Percentiles rank a stretch among this genome's conserved stretches.
phyloP scores from a whole-genome alignment of 2,888 invertebrate species.

The Dysmachus trigonus region DNA sequence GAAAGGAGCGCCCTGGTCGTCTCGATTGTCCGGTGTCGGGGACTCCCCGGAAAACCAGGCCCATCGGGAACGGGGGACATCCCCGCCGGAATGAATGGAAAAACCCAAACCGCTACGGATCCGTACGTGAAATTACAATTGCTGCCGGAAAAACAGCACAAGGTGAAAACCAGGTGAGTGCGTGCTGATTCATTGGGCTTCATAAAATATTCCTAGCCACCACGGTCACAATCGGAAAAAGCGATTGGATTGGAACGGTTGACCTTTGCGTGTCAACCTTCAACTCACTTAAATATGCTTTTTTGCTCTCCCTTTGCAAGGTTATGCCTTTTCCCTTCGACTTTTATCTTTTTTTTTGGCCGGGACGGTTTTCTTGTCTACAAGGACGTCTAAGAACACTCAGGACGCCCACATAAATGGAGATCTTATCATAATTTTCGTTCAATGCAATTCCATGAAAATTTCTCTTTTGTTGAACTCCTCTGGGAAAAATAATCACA shows the following conservation, averaged over 20 bases:
- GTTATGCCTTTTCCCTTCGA: background rate
- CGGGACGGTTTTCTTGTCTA: background rate
- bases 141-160: constrained; percentile 96
- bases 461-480: background rate
- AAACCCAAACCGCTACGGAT: constrained; percentile 70
- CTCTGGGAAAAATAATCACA: background rate
- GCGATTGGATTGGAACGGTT: background rate
- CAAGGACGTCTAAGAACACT: background rate
- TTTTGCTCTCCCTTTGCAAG: background rate
- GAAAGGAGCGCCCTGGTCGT: constrained; percentile 92
- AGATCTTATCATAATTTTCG: background rate
- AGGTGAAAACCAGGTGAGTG: constrained; percentile 84
- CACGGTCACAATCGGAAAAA: background rate
- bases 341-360: background rate
- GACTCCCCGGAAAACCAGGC: constrained; percentile 73
- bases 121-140: constrained; percentile 98
- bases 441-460: background rate
- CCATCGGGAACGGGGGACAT: constrained; percentile 69
- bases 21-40: constrained; percentile 89
- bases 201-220: background rate
- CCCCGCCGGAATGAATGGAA: constrained; percentile 63
- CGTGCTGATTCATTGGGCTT: background rate
- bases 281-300: background rate
- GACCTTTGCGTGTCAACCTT: background rate
- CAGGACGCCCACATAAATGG: background rate